These are phyloP conservation scores for Ctenochaetus hawaiiensis DNA, from an alignment of 2,797 vertebrate genomes.

Conservation along the genomic window DNA sequence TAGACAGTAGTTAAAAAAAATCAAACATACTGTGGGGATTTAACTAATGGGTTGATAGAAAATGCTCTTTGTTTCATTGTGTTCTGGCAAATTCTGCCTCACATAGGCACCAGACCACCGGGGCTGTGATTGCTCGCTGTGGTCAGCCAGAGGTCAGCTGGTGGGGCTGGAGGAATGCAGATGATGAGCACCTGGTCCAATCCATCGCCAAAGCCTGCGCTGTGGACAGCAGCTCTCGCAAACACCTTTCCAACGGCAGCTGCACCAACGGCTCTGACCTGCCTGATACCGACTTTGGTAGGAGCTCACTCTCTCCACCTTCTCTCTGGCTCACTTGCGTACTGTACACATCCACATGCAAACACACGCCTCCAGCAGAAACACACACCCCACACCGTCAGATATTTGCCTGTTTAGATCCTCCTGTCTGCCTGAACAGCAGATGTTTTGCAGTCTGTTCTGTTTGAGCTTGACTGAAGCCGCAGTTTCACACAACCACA, in stretches of 20 bases:
- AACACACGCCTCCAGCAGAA: constrained; percentile 5
- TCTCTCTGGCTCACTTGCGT: not conserved
- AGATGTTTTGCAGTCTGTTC: constrained; percentile 41
- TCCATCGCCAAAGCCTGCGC: constrained; percentile 96
- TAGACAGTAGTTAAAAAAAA: not conserved
- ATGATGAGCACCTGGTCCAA: constrained; percentile 96
- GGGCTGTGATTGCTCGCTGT: constrained; percentile 96
- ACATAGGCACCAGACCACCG: constrained; percentile 93
- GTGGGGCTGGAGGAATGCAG: constrained; percentile 99
- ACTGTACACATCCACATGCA: not conserved
- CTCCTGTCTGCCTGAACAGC: constrained; percentile 16
- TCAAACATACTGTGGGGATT: not conserved
- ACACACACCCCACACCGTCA: constrained; percentile 3
- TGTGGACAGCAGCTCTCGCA: constrained; percentile 87
- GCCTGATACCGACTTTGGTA: constrained; percentile 94
- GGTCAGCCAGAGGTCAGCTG: constrained; percentile 99
- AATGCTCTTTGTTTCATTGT: not conserved
- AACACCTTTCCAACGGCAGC: constrained; percentile 86
- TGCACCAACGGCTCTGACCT: constrained; percentile 89
- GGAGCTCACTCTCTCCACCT: constrained; percentile 44
- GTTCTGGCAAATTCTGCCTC: not conserved
- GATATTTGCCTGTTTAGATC: constrained; percentile 4
- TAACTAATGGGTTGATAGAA: not conserved
- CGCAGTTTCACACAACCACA: constrained; percentile 16
- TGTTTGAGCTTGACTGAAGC: constrained; percentile 56